Conservation (phyloP, 2,113 vertebrate species). For the Speoplatyrhinus poulsoni region DNA sequence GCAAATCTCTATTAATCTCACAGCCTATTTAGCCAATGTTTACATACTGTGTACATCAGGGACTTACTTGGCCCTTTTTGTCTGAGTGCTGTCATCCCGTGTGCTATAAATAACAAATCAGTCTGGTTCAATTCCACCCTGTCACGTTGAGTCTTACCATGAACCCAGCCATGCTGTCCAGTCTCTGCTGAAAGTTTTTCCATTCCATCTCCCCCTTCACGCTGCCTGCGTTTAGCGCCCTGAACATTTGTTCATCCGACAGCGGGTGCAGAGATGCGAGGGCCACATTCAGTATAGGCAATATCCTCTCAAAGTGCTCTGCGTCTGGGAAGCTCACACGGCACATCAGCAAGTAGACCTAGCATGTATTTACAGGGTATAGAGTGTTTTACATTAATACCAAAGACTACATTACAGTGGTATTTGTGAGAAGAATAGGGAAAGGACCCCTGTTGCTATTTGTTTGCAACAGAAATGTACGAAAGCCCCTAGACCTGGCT, state of each 20-base stretch:
- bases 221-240: slow-evolving; percentile 89
- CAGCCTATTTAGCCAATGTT: background rate
- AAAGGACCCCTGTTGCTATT: too few relatives aligned
- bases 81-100: too few relatives aligned
- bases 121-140: slow-evolving; percentile 1
- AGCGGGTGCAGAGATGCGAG: slow-evolving; percentile 94
- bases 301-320: slow-evolving; percentile 86
- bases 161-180: slow-evolving; percentile 91
- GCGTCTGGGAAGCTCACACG: slow-evolving; percentile 91
- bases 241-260: slow-evolving; percentile 97
- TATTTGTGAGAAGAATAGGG: too few relatives aligned
- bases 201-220: slow-evolving; percentile 85
- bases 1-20: too few relatives aligned
- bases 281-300: slow-evolving; percentile 90
- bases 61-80: too few relatives aligned
- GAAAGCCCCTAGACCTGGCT: too few relatives aligned
- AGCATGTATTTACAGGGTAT: background rate
- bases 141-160: slow-evolving; percentile 78
- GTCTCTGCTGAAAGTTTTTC: slow-evolving; percentile 93
- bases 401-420: background rate
- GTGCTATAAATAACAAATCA: background rate
- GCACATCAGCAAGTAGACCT: slow-evolving; percentile 94
- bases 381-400: background rate
- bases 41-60: too few relatives aligned
- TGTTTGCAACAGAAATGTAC: too few relatives aligned